Base-by-base conservation (phyloP, 2,888 invertebrate genomes). In the Agrochola lychnidis region DNA sequence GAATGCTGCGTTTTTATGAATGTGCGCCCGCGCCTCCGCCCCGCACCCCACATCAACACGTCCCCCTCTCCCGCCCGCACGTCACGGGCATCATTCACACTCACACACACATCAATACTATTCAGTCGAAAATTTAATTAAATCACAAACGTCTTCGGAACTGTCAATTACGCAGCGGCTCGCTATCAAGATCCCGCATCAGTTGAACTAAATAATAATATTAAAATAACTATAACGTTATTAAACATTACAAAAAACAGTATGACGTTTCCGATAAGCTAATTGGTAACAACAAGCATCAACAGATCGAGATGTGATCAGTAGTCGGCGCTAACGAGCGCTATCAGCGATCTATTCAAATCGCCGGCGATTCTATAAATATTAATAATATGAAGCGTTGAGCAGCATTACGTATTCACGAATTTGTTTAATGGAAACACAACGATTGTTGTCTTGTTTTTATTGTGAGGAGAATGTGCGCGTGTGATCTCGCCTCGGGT, bases 311-410 rank as follows among this genome's bases (percentile, higher is more conserved):
- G 94, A 93, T 94, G 91, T 82, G 88, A 87, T 88, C 88, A 77
- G 87, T 57, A 81, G 78, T 67, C 78, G 88, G 89, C 86, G 87
- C 91, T 91, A 91, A 91, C 91, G 91, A 92, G 91, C 86, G 81
- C 83, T 95, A 96, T 95, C 96, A 88, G 90, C 91, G 92, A 96
- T 96, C 96, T 96, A 96, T 95, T 95, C 95, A 94, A 95, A 95
- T 94, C 78, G 76, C 77, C 87, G 78, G 73, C 90, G 83, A 82
- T 87, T 88, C 91, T 94, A 96, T 96, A 94, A 95, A 96, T 96
- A 96, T 96, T 95, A 95, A 96, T 95, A 95, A 91, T 87, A 83
- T 83, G 83, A 83, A 85, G 83, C 86, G 83, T 83, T 85, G 83
- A 83, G 74, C 73, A 77, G 91, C 93, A 93, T 94, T 93, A 94